Base-by-base conservation (phyloP, 2,113 vertebrate species). In the Albula glossodonta region DNA sequence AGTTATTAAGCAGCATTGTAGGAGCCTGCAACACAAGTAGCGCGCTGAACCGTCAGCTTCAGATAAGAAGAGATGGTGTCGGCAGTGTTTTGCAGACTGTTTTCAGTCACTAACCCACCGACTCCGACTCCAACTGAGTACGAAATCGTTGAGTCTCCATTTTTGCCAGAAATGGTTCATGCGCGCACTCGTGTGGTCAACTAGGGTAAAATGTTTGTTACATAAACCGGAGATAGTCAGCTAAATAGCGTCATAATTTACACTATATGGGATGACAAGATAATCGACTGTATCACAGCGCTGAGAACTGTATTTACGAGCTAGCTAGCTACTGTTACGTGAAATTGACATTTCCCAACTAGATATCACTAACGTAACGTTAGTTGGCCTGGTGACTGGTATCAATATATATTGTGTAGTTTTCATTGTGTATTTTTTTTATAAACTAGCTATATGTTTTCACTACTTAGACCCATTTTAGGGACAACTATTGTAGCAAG, bases 181-280 rank as follows among this genome's bases (percentile, higher is more conserved):
- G 87, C 86, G 88, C 95, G 93, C 93, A 57, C 93, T 93, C 94
- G 94, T 86, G 87, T 88, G 94, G 92, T 83, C 77, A 19, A 25
- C 57, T 49, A 50, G 60, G 19, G 84, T 19, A 79, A 15, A 52
- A 84, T 19, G 22, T 51, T 11, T 53, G 13, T 51, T 50, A 63
- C 56, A 48, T 77, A 25, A 19, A 50, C 49, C 50, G 50, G 49
- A 66, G 50, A 6, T n/a, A 51, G 22, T 51, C 25, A 31, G 7
- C 25, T 74, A 1, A 22, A 2, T 74, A 31, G 70, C 70, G 60
- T 74, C 10, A 22, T 22, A 31, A 74, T 8, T 25, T 22, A 74
- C n/a, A 74, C 15, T 3, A 66, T 41, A 66, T 66, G 60, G 60
- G 56, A 19, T 66, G 17, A 12, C 57, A 22, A 66, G 22, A 0